A percentile compares a stretch with the other conserved stretches of the same genome.
phyloP scores from a whole-genome alignment of 2,797 vertebrate genomes.

The Lepus townsendii region DNA sequence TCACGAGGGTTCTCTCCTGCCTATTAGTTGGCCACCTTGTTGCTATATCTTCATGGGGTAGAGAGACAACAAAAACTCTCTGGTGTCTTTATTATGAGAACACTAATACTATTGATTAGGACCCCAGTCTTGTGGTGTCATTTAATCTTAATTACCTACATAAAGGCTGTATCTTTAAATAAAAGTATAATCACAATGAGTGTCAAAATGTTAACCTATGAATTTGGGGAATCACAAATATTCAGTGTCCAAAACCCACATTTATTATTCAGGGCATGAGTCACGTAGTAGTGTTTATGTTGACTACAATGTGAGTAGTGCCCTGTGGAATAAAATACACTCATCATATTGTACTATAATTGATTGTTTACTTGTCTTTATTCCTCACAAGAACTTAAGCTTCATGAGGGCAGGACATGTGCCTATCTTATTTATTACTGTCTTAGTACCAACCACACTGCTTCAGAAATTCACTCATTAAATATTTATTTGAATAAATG shows the following conservation, averaged over 20 bases:
- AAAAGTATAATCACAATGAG: background rate
- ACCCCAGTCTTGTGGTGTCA: background rate
- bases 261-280: background rate
- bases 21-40: background rate
- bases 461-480: background rate
- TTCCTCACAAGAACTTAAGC: background rate
- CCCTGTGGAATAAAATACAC: background rate
- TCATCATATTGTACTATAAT: background rate
- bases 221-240: background rate
- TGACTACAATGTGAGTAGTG: background rate
- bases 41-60: background rate
- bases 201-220: background rate
- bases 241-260: background rate
- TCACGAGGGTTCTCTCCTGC: background rate
- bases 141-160: background rate
- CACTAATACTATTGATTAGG: background rate
- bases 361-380: background rate
- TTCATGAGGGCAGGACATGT: background rate
- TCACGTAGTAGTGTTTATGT: background rate
- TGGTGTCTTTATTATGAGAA: background rate
- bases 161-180: background rate
- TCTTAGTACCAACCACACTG: background rate
- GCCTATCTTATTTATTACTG: background rate
- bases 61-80: background rate
- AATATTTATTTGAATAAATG: conserved; percentile 15